Base-by-base conservation (phyloP, 2,797 vertebrate genomes). In the Catharus ustulatus region DNA sequence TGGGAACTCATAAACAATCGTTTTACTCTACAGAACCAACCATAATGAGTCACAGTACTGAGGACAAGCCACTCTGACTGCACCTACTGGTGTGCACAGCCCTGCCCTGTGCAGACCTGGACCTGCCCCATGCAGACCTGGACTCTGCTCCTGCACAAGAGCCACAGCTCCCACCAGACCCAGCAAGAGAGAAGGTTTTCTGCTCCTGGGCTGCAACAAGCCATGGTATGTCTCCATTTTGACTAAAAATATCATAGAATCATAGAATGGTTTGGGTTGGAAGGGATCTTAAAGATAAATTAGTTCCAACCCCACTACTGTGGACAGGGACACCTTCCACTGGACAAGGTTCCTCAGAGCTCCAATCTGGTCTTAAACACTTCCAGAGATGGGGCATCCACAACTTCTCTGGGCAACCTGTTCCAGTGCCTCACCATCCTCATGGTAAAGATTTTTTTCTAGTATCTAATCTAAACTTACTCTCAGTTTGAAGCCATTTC, bases 81-180 rank as follows among this genome's bases (percentile, higher is more conserved):
- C 4, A 3, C 7, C 27, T 13, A 3, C 26, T 2, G 8, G 10
- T 51, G 30, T 11, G n/a, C 68, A 42, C 18, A 91, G 38, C 42
- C 19, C 20, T 5, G 5, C 13, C 48, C 34, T 0, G 0, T 5
- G 40, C 7, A 46, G 51, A 69, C 27, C 26, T 22, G 21, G 19
- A 34, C 48, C 21, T 5, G 5, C 13, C 48, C 34, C 0, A 0
- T 5, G 40, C 7, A 46, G 51, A 69, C 27, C 26, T 22, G 21
- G 19, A 34, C 48, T 52, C 51, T 54, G 51, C 51, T 30, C n/a
- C 30, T 1, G 2, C 29, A 68, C 21, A 24, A 76, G 26, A 83
- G 54, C 11, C 82, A 62, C 30, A 58, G 40, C 30, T 87, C 58
- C 34, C 67, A 69, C 8, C 46, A 73, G 15, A 23, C 24, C 19